Conservation (phyloP, 2,888 invertebrate genomes). For the Theodoxus fluviatilis region DNA sequence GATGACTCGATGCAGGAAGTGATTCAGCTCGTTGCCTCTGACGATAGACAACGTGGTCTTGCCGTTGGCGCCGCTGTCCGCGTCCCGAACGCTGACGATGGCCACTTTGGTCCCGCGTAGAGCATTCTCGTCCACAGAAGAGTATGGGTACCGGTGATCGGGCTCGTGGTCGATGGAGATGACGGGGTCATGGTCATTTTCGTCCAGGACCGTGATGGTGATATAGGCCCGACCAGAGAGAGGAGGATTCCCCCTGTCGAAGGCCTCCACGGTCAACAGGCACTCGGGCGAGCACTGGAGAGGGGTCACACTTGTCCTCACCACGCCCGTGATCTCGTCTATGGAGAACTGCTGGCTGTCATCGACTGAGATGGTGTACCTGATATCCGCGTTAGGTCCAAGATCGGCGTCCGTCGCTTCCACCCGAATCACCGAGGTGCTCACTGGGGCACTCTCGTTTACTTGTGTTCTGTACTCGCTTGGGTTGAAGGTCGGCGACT, state of each 20-base stretch:
- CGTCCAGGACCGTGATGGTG: conserved; percentile 57
- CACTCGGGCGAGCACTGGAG: conserved; percentile 72
- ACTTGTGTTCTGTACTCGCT: conserved; percentile 91
- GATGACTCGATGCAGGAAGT: conserved; percentile 86
- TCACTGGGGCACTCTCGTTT: conserved; percentile 92
- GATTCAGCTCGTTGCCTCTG: conserved; percentile 87
- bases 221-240: conserved; percentile 75
- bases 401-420: conserved; percentile 91
- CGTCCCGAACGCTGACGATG: conserved; percentile 88
- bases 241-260: conserved; percentile 88
- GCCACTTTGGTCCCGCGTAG: conserved; percentile 89
- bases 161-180: conserved; percentile 69
- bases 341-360: conserved; percentile 79
- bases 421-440: conserved; percentile 88
- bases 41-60: conserved; percentile 84
- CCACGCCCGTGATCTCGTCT: conserved; percentile 88
- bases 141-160: conserved; percentile 68
- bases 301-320: conserved; percentile 75
- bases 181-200: conserved; percentile 60
- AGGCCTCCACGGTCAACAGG: conserved; percentile 90
- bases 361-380: conserved; percentile 88
- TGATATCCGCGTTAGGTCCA: conserved; percentile 84
- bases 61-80: conserved; percentile 90
- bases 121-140: conserved; percentile 94
- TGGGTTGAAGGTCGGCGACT: conserved; percentile 88